Conservation (phyloP, 1,140 invertebrate species). For the Alviniconcha marisindica region DNA sequence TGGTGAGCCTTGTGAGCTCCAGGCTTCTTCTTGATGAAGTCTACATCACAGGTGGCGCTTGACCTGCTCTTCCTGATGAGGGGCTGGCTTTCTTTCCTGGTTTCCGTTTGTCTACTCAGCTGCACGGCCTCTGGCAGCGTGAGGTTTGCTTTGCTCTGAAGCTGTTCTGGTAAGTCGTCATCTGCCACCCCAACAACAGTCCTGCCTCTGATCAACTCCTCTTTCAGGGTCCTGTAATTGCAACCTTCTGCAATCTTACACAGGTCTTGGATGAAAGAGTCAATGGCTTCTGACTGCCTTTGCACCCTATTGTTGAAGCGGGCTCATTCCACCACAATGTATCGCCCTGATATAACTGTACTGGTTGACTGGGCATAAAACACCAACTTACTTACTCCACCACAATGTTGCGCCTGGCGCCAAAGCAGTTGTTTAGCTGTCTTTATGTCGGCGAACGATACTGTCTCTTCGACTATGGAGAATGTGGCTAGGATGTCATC, state of each 20-base stretch:
- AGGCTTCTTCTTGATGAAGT: neutral
- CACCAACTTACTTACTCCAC: no score
- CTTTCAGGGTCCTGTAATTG: neutral
- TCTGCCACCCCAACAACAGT: neutral
- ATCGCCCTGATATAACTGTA: no score
- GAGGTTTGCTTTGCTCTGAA: neutral
- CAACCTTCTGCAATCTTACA: neutral
- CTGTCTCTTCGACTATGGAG: no score
- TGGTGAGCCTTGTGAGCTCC: no score
- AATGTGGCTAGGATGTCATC: no score
- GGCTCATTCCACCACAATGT: neutral
- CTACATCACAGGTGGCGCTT: neutral
- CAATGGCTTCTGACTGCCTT: neutral
- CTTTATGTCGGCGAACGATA: no score
- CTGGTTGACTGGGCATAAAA: no score
- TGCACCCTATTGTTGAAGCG: neutral
- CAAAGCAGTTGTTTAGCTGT: no score
- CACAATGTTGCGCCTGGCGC: no score
- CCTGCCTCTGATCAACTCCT: neutral
- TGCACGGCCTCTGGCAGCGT: neutral
- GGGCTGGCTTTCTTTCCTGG: conserved; percentile 9
- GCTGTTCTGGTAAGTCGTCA: neutral
- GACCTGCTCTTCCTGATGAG: neutral
- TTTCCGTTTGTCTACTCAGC: neutral
- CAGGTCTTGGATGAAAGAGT: conserved; percentile 2